Evolutionary conservation across 1,140 invertebrate genomes (phyloP), one percentile per base, ranked within the genome.

Genomic region (Oscheius sp.): DNA sequence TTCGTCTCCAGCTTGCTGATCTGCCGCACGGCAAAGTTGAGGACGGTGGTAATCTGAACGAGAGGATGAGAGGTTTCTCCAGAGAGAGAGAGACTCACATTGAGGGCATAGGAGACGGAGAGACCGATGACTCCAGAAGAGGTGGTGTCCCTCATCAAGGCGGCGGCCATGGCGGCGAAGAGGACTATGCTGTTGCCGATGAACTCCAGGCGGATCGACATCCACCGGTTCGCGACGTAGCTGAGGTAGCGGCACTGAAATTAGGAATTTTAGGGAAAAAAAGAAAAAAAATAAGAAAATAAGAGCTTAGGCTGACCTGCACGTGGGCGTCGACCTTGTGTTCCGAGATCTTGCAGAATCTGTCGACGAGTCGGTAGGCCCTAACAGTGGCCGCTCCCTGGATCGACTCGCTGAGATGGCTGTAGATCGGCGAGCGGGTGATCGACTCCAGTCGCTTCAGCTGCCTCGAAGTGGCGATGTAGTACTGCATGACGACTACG

Each of bases 11-110:
- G 90, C 79, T 97, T 94, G 2, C 93, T 93, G 0, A 92, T 94
- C 93, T 97, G 97, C 73, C 94, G 88, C 4, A 99, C 94, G 70
- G 96, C 86, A 93, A 93, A 96, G 85, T 96, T 97, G 3, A 97
- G 87, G 0, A 92, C 93, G 89, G 93, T 92, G 0, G 94, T 97
- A 59, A 97, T 86, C 80, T 63, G 31, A 15, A 1, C 31, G 26
- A 34, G 15, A 23, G 13, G 55, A 15, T 23, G 13, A 32, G 18
- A 29, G 15, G 15, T 63, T 13, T 32, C 35, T 18, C 31, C 1
- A 26, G 31, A 26, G 7, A n/a, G 23, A 59, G 29, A 23, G 55
- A 0, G 15, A 63, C 61, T 63, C 61, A 63, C 61, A 63, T 85
- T 85, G 35, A 87, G 61, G 23, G 86, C 82, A 77, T 86, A 86